These are phyloP conservation scores for Acleris laterana DNA, from an alignment of 2,888 invertebrate genomes.

Conservation along the genomic window DNA sequence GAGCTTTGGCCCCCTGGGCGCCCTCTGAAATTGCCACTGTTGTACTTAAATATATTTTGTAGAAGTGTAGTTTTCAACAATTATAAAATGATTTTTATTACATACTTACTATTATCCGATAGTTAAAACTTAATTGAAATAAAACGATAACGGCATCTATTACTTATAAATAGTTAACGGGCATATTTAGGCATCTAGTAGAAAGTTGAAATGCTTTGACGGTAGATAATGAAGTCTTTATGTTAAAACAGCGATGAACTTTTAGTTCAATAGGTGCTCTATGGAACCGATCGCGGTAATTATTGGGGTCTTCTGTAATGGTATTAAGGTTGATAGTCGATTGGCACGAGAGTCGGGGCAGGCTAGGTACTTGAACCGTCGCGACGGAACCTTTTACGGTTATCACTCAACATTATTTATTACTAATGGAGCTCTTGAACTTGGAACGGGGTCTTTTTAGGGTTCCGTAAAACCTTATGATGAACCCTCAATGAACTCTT, in stretches of 20 bases:
- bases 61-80: too few relatives aligned
- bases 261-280: constrained; percentile 50
- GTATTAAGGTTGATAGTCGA: constrained; percentile 14
- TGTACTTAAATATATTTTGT: too few relatives aligned
- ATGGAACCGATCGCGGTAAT: constrained; percentile 3
- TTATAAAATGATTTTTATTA: too few relatives aligned
- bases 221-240: constrained; percentile 37
- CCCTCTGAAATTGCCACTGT: too few relatives aligned
- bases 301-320: constrained; percentile 1
- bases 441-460: constrained; percentile 24
- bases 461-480: too few relatives aligned
- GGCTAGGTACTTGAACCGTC: constrained; percentile 56
- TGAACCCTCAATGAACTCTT: too few relatives aligned
- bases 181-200: constrained; percentile 26
- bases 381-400: constrained; percentile 73
- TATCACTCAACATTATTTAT: constrained; percentile 76
- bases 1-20: too few relatives aligned
- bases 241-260: constrained; percentile 55
- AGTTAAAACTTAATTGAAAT: neutral
- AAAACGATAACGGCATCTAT: constrained; percentile 6
- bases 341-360: neutral
- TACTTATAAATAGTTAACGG: constrained; percentile 2
- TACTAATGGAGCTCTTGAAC: constrained; percentile 62
- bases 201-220: constrained; percentile 35
- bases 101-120: neutral